Evolutionary conservation across 2,888 invertebrate genomes (phyloP).

Genomic region (Erebia aethiops): DNA sequence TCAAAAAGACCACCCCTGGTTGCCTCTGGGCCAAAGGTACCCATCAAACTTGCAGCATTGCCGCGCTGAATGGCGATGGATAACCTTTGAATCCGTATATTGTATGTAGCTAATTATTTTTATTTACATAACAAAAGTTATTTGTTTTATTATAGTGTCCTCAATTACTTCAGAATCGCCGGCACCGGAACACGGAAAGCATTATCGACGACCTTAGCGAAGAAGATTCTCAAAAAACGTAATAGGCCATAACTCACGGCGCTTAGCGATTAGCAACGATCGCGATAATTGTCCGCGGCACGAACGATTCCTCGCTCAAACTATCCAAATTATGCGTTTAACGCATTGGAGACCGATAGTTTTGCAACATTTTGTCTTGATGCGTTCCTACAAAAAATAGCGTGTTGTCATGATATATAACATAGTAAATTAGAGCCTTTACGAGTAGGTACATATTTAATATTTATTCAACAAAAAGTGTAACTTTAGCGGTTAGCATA

Average conservation of each 20-base stretch:
- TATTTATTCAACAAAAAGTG: too few species aligned
- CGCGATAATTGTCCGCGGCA: conserved; percentile 40
- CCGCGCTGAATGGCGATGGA: too few species aligned
- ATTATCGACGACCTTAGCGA: conserved; percentile 37
- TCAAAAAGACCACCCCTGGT: too few species aligned
- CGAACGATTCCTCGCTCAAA: conserved; percentile 26
- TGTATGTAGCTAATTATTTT: neutral
- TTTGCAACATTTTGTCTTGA: neutral
- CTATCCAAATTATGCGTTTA: conserved; percentile 1
- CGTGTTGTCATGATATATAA: too few species aligned
- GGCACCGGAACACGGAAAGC: conserved; percentile 40
- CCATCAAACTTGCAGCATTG: too few species aligned
- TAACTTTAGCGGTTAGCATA: too few species aligned
- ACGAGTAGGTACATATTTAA: too few species aligned
- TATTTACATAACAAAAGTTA: neutral
- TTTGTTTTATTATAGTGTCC: conserved; percentile 10
- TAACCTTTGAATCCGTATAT: too few species aligned
- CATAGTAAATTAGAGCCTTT: too few species aligned
- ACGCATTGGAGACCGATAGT: neutral
- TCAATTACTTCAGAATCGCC: conserved; percentile 30
- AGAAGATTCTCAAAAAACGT: conserved; percentile 37
- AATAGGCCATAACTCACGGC: conserved; percentile 36
- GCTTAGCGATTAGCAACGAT: conserved; percentile 45
- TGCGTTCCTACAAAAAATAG: too few species aligned
- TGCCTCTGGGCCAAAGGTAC: too few species aligned